Evolutionary conservation across 1,140 invertebrate genomes (phyloP).

Genomic region (Drosophila parvula): DNA sequence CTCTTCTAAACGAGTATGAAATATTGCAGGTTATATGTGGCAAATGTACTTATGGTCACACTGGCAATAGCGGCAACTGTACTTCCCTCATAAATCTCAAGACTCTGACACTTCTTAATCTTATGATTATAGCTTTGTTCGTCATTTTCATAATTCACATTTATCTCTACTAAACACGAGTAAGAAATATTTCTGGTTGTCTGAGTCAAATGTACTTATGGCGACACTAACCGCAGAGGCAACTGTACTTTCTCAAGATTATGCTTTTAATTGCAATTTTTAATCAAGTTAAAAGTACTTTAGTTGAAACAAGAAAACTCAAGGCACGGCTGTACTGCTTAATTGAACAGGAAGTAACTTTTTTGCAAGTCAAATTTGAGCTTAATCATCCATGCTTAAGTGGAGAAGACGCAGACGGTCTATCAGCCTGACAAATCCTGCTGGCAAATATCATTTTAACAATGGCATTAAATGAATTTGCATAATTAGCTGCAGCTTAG

Average conservation of each 20-base stretch:
- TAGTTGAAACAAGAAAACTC: neutral
- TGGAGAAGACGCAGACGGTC: conserved; percentile 8
- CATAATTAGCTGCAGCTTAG: conserved; percentile 72
- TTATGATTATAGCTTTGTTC: conserved; percentile 17
- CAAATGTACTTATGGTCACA: conserved; percentile 1
- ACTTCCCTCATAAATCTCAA: neutral
- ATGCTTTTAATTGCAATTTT: neutral
- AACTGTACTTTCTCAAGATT: neutral
- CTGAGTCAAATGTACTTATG: neutral
- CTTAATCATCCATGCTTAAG: conserved; percentile 29
- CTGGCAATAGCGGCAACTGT: neutral
- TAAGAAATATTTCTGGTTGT: neutral
- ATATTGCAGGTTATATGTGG: neutral
- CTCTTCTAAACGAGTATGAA: neutral
- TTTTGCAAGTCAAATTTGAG: conserved; percentile 32
- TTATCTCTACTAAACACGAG: conserved; percentile 6
- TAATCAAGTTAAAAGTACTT: neutral
- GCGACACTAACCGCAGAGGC: neutral
- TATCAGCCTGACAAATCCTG: conserved; percentile 53
- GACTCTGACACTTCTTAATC: neutral
- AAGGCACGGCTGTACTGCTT: neutral
- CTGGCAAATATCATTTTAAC: conserved; percentile 63
- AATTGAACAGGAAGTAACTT: conserved; percentile 22
- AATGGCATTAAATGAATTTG: conserved; percentile 75
- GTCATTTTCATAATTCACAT: conserved; percentile 8